phyloP scores from a whole-genome alignment of 92 coral and sea anemone genomes.

The Ricordea florida region DNA sequence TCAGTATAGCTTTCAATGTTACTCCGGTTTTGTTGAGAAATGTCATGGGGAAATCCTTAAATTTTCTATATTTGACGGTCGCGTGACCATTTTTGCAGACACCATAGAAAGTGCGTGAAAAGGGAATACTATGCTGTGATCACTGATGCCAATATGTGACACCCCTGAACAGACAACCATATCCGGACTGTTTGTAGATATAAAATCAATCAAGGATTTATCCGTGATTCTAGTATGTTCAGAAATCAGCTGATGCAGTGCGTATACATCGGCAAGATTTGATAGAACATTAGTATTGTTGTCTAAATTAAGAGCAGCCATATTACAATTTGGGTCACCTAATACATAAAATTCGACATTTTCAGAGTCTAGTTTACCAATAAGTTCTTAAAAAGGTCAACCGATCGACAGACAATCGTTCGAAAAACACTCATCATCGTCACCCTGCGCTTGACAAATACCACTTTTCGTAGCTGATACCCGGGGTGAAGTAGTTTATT shows the following conservation, averaged over 20 bases:
- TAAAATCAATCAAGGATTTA: constrained; percentile 43
- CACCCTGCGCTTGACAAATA: no score
- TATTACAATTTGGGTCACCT: constrained; percentile 50
- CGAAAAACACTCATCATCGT: no score
- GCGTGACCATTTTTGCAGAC: constrained; percentile 7
- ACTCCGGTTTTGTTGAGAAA: no score
- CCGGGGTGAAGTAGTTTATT: no score
- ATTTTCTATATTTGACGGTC: constrained; percentile 14
- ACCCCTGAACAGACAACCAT: constrained; percentile 48
- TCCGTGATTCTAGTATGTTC: constrained; percentile 56
- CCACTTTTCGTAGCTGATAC: no score
- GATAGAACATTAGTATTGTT: constrained; percentile 16
- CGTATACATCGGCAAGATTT: constrained; percentile 46
- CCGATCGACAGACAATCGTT: no score
- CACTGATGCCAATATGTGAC: no score
- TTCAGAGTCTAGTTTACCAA: constrained; percentile 51
- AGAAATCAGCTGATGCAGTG: constrained; percentile 53
- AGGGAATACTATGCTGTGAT: constrained; percentile 26
- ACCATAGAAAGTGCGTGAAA: constrained; percentile 32
- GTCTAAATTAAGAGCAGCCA: constrained; percentile 15
- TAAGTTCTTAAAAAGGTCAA: constrained; percentile 32
- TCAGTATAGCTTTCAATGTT: not conserved
- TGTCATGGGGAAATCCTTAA: constrained; percentile 9
- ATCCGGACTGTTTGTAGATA: constrained; percentile 39
- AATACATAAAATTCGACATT: constrained; percentile 53